Conservation (phyloP, 2,113 vertebrate genomes). For the Saguinus midas region DNA sequence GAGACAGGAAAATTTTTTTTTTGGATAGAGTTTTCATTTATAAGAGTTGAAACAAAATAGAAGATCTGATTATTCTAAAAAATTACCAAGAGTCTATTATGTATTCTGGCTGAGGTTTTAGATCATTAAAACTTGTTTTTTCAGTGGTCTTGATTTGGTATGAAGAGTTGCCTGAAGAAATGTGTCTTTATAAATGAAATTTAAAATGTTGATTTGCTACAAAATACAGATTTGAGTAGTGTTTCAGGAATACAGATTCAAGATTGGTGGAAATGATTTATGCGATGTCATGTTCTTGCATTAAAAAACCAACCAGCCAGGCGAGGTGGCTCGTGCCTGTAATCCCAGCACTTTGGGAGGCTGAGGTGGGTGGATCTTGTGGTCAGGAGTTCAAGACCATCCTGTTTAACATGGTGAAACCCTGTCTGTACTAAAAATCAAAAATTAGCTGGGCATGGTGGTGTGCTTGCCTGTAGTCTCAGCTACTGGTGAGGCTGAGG, state of each 20-base stretch:
- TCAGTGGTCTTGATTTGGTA: background rate
- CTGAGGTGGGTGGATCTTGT: no score
- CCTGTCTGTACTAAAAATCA: no score
- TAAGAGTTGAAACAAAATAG: background rate
- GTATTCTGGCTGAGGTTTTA: background rate
- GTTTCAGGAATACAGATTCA: background rate
- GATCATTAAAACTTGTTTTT: background rate
- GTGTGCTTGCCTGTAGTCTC: no score
- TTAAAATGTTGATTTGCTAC: background rate
- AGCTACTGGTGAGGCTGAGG: no score
- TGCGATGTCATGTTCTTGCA: background rate
- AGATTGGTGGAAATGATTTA: background rate
- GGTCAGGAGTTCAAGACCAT: no score
- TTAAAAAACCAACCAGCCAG: background rate
- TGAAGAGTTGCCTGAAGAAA: background rate
- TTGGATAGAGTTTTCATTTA: background rate
- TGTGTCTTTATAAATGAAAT: background rate
- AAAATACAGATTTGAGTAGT: background rate
- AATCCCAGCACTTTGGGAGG: no score
- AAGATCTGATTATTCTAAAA: background rate
- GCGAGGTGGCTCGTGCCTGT: no score
- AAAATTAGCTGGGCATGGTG: no score
- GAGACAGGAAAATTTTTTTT: background rate
- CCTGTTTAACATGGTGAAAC: no score
- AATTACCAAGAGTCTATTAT: background rate